Percentiles rank a stretch among this genome's conserved stretches.
Conservation (phyloP, 2,797 vertebrate species). For the Chaenodraco wilsoni region DNA sequence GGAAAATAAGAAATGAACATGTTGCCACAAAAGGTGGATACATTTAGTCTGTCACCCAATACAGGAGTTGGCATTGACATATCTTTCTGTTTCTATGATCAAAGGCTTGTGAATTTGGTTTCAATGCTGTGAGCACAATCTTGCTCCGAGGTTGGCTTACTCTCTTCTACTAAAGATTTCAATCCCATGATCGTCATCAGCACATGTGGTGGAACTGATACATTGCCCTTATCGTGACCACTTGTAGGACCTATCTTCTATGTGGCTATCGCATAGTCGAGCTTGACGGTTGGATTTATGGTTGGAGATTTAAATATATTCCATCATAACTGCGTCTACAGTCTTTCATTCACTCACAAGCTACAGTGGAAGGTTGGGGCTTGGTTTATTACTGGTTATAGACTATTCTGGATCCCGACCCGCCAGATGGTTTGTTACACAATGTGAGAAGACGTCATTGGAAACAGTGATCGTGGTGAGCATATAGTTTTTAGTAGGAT, state of each 20-base stretch:
- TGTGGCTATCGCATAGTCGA: neutral
- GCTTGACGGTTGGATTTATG: neutral
- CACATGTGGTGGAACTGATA: neutral
- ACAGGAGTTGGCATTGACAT: neutral
- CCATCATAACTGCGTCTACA: neutral
- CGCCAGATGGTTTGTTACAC: too few species aligned
- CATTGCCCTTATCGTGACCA: neutral
- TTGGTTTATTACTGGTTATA: neutral
- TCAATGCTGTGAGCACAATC: neutral
- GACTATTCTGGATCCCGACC: too few species aligned
- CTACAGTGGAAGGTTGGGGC: too few species aligned
- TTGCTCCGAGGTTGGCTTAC: neutral
- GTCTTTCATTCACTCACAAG: neutral
- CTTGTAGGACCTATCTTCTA: neutral
- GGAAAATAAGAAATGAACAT: neutral
- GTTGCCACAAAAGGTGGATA: neutral
- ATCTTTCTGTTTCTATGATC: neutral
- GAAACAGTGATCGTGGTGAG: neutral
- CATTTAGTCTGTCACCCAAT: neutral
- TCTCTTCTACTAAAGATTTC: neutral
- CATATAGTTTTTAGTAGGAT: neutral
- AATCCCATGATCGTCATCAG: neutral
- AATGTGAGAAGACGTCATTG: too few species aligned
- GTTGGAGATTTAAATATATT: constrained; percentile 1
- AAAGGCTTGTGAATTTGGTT: neutral